phyloP scores from a whole-genome alignment of 2,888 invertebrate species.

The Rhagonycha fulva region DNA sequence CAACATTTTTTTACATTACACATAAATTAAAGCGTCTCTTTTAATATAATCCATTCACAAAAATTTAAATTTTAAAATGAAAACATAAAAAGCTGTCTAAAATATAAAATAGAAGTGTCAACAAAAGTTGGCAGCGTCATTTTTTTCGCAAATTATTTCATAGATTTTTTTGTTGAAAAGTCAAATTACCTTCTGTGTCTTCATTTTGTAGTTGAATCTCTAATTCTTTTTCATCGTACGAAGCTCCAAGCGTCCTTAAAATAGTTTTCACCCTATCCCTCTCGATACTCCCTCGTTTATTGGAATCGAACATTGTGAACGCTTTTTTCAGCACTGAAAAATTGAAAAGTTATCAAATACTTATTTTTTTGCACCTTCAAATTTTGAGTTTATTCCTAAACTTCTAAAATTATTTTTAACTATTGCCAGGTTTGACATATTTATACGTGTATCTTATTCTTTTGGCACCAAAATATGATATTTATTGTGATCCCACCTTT shows the following conservation, averaged over 20 bases:
- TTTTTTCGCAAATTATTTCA: not conserved
- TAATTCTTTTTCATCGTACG: slow-evolving; percentile 77
- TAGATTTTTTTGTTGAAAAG: not conserved
- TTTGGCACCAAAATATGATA: not conserved
- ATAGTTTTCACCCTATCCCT: slow-evolving; percentile 81
- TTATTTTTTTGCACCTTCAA: not conserved
- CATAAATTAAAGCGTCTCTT: not conserved
- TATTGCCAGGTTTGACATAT: not conserved
- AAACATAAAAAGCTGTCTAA: not conserved
- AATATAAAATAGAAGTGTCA: not conserved
- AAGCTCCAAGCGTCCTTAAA: slow-evolving; percentile 79
- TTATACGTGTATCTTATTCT: not conserved
- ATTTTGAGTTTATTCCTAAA: not conserved
- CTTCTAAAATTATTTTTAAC: not conserved
- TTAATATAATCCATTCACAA: not conserved
- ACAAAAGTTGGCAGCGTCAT: not conserved
- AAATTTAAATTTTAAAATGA: not conserved
- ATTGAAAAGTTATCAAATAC: not conserved
- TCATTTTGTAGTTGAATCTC: slow-evolving; percentile 77
- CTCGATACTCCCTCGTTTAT: slow-evolving; percentile 77
- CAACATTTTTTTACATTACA: not conserved
- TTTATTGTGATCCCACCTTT: not conserved
- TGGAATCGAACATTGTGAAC: slow-evolving; percentile 85
- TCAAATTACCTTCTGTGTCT: slow-evolving; percentile 73
- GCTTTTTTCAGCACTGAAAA: slow-evolving; percentile 74